phyloP scores from a whole-genome alignment of 2,797 vertebrate species.

The Argyrosomus regius region DNA sequence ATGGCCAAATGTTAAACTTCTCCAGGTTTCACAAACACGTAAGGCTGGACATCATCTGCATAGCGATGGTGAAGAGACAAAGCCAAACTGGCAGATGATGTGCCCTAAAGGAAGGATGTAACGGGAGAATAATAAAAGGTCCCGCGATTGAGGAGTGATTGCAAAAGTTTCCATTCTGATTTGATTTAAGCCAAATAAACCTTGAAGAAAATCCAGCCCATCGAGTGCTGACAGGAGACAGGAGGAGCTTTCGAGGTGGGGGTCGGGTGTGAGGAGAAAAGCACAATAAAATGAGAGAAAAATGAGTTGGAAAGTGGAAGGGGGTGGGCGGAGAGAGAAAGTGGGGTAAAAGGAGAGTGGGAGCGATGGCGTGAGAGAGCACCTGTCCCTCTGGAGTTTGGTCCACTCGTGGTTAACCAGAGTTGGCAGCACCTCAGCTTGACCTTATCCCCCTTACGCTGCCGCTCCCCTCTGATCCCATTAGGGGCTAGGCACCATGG shows the following conservation, averaged over 20 bases:
- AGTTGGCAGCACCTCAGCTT: constrained; percentile 84
- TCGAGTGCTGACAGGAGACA: constrained; percentile 18
- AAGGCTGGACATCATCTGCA: no score
- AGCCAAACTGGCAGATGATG: background rate
- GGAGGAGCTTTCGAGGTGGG: background rate
- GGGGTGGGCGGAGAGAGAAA: constrained; percentile 41
- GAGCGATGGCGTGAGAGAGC: constrained; percentile 77
- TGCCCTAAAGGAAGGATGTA: background rate
- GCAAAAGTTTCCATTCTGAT: background rate
- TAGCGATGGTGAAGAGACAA: background rate
- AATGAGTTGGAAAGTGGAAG: constrained; percentile 41
- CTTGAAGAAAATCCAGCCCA: background rate
- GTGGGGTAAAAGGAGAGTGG: constrained; percentile 59
- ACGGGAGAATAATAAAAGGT: background rate
- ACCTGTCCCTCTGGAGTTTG: constrained; percentile 77
- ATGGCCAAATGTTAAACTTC: background rate
- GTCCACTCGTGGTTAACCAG: constrained; percentile 76
- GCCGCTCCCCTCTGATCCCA: constrained; percentile 81
- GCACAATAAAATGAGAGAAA: constrained; percentile 50
- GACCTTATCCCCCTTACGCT: constrained; percentile 74
- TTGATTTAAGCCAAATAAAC: background rate
- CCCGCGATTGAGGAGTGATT: background rate
- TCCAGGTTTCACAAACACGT: background rate
- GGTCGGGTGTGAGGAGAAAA: constrained; percentile 2
- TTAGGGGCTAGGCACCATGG: constrained; percentile 77